phyloP scores from a whole-genome alignment of 1,140 invertebrate species.

The Caenorhabditis remanei region DNA sequence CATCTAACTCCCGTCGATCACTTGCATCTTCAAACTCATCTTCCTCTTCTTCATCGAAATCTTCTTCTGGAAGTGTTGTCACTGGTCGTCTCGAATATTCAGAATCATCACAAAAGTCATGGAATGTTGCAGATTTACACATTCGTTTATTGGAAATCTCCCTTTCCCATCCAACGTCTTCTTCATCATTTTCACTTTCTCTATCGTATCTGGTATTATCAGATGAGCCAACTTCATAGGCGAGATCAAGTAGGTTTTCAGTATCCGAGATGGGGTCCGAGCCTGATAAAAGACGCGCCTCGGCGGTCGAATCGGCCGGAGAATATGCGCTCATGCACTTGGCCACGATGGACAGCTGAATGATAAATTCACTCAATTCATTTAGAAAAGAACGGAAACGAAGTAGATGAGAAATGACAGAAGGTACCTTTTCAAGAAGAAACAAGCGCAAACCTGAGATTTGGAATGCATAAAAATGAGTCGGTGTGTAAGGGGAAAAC shows the following conservation, averaged over 20 bases:
- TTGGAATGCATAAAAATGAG: constrained; percentile 43
- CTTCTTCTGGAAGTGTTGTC: constrained; percentile 25
- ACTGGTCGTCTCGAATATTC: constrained; percentile 33
- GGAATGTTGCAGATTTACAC: constrained; percentile 74
- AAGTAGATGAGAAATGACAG: background rate
- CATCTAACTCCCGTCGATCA: constrained; percentile 42
- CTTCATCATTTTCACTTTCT: constrained; percentile 54
- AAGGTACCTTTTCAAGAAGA: background rate
- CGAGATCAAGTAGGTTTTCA: constrained; percentile 43
- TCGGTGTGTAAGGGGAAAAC: background rate
- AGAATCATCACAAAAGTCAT: constrained; percentile 71
- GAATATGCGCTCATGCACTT: constrained; percentile 39
- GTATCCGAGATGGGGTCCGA: constrained; percentile 40
- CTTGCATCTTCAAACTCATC: constrained; percentile 4
- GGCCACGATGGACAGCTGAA: constrained; percentile 39
- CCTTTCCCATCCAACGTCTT: constrained; percentile 25
- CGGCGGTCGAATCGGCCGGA: constrained; percentile 39
- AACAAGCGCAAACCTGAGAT: constrained; percentile 11
- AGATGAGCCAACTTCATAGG: constrained; percentile 58
- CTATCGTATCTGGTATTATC: constrained; percentile 46
- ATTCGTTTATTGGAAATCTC: constrained; percentile 63
- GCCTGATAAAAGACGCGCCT: constrained; percentile 42
- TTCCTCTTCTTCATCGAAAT: constrained; percentile 41
- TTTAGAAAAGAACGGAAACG: background rate
- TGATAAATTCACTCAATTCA: background rate